Conservation (phyloP, 2,797 vertebrate species). For the Gambusia yucatana region DNA sequence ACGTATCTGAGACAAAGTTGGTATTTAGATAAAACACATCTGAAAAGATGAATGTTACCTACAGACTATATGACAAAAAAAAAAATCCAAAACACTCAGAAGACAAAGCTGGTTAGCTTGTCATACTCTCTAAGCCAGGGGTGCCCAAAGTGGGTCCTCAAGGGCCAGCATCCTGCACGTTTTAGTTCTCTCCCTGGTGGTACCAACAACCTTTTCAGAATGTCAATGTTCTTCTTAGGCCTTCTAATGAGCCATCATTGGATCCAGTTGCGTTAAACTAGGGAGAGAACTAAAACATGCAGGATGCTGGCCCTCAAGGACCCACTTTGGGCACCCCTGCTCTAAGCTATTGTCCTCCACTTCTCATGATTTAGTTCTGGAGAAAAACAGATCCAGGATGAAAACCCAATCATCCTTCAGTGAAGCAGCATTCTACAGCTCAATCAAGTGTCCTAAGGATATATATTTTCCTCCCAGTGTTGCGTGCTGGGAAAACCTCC, state of each 20-base stretch:
- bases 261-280: too few species aligned
- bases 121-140: background rate
- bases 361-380: background rate
- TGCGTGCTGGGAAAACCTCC: background rate
- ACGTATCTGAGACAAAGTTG: background rate
- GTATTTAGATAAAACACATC: background rate
- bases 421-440: background rate
- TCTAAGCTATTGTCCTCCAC: background rate
- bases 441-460: background rate
- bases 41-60: background rate
- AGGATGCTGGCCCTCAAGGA: too few species aligned
- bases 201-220: too few species aligned
- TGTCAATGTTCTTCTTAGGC: too few species aligned
- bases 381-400: background rate
- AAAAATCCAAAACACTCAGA: background rate
- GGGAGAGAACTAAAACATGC: too few species aligned
- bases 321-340: background rate
- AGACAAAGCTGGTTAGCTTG: too few species aligned
- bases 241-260: too few species aligned
- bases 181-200: too few species aligned
- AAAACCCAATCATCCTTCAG: background rate
- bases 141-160: too few species aligned
- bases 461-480: background rate
- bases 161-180: too few species aligned
- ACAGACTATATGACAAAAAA: background rate